Percentiles rank a stretch among this genome's conserved stretches.
Evolutionary conservation across 1,140 invertebrate species (phyloP).

Genomic region (Zaprionus ornatus): DNA sequence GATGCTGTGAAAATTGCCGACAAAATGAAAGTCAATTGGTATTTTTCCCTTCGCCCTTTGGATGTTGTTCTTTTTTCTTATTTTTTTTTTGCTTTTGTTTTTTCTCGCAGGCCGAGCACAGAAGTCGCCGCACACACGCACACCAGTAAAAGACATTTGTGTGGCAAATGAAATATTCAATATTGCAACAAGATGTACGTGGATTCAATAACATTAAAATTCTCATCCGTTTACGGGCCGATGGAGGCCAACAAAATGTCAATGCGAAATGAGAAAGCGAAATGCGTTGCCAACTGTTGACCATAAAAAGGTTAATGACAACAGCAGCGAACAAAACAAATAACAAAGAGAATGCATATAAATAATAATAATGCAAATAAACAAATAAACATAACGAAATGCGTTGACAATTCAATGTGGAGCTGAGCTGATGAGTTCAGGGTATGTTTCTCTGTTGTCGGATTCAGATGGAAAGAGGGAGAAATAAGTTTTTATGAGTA

Average conservation of each 20-base stretch:
- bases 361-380: not conserved
- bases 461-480: not conserved
- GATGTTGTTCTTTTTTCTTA: constrained; percentile 1
- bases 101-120: constrained; percentile 19
- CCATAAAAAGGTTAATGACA: constrained; percentile 79
- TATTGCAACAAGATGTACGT: constrained; percentile 63
- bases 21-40: constrained; percentile 82
- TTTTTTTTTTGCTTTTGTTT: constrained; percentile 43
- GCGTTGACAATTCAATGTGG: constrained; percentile 9
- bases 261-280: constrained; percentile 7
- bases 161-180: constrained; percentile 77
- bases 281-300: constrained; percentile 43
- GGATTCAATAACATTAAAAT: constrained; percentile 72
- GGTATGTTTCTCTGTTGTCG: not conserved
- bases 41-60: constrained; percentile 37
- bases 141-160: constrained; percentile 54
- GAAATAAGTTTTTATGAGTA: constrained; percentile 10
- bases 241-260: constrained; percentile 50
- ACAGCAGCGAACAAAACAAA: constrained; percentile 33
- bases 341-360: constrained; percentile 10
- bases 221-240: constrained; percentile 40
- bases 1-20: constrained; percentile 73
- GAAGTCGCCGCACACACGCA: constrained; percentile 35
- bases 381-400: constrained; percentile 29
- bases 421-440: not conserved